phyloP scores from a whole-genome alignment of 2,797 vertebrate species.

The Picus viridis region DNA sequence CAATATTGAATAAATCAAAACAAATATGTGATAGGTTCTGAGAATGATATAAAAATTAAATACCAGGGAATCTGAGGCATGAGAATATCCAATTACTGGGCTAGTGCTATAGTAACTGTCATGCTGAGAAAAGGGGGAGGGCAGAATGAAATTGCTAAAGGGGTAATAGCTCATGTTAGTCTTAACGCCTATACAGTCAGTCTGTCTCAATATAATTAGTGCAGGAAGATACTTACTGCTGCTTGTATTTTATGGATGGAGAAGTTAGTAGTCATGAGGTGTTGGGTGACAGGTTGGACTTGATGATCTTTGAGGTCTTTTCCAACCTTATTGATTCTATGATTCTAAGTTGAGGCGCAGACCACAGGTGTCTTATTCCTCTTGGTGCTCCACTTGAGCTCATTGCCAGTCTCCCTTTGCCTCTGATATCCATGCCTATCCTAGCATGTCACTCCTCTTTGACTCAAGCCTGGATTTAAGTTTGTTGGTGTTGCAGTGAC shows the following conservation, averaged over 20 bases:
- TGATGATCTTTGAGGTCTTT: no score
- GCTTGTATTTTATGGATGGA: background rate
- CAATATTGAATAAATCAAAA: conserved; percentile 82
- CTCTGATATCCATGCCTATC: background rate
- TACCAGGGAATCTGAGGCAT: conserved; percentile 62
- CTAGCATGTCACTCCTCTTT: background rate
- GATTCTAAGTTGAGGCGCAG: background rate
- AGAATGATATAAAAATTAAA: conserved; percentile 77
- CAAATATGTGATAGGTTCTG: conserved; percentile 81
- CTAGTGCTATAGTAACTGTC: background rate
- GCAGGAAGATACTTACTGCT: background rate
- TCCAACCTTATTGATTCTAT: no score
- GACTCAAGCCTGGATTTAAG: background rate
- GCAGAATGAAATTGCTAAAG: conserved; percentile 48
- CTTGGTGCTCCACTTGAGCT: background rate
- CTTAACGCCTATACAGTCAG: background rate
- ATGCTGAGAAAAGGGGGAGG: conserved; percentile 1
- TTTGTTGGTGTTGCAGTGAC: background rate
- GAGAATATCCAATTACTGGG: conserved; percentile 64
- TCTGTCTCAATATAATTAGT: background rate
- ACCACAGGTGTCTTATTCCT: background rate
- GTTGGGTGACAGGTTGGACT: no score
- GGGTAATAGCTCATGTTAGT: conserved; percentile 48
- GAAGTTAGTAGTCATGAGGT: background rate
- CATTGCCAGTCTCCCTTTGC: background rate